These are phyloP conservation scores for Phoxinus dragarum DNA, from an alignment of 2,797 vertebrate genomes.

Conservation along the genomic window DNA sequence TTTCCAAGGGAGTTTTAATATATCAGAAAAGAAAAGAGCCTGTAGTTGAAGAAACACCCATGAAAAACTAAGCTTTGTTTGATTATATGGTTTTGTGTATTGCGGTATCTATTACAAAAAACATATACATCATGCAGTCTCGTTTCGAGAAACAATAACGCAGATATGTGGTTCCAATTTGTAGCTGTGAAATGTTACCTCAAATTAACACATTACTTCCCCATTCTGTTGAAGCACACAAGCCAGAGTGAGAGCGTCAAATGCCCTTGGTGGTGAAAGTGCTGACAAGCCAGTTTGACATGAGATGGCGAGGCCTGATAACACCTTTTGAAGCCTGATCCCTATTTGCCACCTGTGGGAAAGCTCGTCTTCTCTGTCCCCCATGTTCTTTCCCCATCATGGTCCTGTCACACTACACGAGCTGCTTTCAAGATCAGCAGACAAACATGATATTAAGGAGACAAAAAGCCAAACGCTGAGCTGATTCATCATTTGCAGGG, in stretches of 20 bases:
- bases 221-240: slow-evolving; percentile 16
- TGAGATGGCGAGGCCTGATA: slow-evolving; percentile 47
- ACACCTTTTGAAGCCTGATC: slow-evolving; percentile 31
- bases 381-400: slow-evolving; percentile 44
- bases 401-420: slow-evolving; percentile 17
- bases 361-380: slow-evolving; percentile 25
- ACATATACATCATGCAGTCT: not conserved
- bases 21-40: not conserved
- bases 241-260: slow-evolving; percentile 35
- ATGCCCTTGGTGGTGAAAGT: slow-evolving; percentile 44
- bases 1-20: not conserved
- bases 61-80: not conserved
- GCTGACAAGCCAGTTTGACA: slow-evolving; percentile 41
- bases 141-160: slow-evolving; percentile 3
- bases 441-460: not conserved
- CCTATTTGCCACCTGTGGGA: slow-evolving; percentile 44
- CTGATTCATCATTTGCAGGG: not conserved
- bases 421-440: slow-evolving; percentile 33
- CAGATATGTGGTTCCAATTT: slow-evolving; percentile 10
- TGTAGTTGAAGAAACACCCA: not conserved
- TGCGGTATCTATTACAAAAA: not conserved
- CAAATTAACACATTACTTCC: slow-evolving; percentile 48
- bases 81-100: not conserved
- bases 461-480: not conserved
- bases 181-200: slow-evolving; percentile 38